phyloP scores from a whole-genome alignment of 2,797 vertebrate genomes.

The Gymnothorax javanicus region DNA sequence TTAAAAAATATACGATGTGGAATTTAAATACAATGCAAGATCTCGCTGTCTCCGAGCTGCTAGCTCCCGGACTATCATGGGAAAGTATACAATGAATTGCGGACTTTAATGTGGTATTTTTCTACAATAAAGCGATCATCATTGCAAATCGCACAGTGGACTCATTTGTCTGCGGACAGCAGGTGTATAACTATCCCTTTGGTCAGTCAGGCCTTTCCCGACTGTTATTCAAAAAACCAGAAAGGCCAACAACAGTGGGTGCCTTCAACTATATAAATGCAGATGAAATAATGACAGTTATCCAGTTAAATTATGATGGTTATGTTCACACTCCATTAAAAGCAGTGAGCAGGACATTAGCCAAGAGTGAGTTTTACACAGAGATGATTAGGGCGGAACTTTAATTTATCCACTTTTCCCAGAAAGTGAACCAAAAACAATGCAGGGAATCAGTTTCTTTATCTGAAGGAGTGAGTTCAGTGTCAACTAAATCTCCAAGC shows the following conservation, averaged over 20 bases:
- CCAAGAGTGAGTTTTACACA: conserved; percentile 8
- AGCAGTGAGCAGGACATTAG: conserved; percentile 20
- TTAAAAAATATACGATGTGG: background rate
- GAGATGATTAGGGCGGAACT: background rate
- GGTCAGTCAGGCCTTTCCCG: conserved; percentile 35
- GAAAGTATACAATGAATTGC: conserved; percentile 9
- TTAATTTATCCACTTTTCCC: background rate
- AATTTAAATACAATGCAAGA: background rate
- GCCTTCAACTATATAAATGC: conserved; percentile 22
- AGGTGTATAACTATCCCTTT: conserved; percentile 29
- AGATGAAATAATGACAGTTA: conserved; percentile 13
- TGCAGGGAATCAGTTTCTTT: background rate
- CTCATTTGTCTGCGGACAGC: conserved; percentile 28
- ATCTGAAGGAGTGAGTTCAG: conserved; percentile 14
- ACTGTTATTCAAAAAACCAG: conserved; percentile 26
- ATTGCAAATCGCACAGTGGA: conserved; percentile 24
- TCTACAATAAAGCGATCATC: conserved; percentile 34
- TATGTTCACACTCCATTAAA: conserved; percentile 22
- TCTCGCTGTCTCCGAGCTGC: background rate
- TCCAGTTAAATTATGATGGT: background rate
- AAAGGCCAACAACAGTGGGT: conserved; percentile 16
- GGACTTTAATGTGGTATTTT: conserved; percentile 27
- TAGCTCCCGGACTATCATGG: background rate
- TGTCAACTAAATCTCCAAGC: background rate
- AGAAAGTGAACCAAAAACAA: background rate